These are phyloP conservation scores for Sebastes matsubarae DNA, from an alignment of 2,797 vertebrate species.

Conservation along the genomic window DNA sequence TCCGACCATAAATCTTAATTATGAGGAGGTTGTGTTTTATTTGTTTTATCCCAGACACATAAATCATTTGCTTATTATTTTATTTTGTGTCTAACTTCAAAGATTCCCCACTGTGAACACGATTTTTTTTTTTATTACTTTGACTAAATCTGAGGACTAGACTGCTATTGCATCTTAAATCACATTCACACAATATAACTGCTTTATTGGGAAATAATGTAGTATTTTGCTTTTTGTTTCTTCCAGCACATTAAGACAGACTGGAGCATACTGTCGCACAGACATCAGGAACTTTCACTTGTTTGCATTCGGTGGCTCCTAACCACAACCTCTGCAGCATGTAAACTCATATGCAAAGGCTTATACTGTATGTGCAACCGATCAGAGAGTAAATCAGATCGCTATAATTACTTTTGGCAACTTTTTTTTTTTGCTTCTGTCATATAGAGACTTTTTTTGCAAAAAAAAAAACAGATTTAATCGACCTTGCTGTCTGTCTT, in stretches of 20 bases:
- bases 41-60: constrained; percentile 35
- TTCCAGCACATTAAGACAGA: not conserved
- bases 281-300: constrained; percentile 37
- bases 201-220: not conserved
- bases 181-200: not conserved
- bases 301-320: not conserved
- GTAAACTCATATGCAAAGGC: not conserved
- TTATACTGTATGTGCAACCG: not conserved
- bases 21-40: constrained; percentile 1
- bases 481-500: not conserved
- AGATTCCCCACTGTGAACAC: constrained; percentile 6
- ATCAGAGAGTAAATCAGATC: not conserved
- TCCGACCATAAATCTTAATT: constrained; percentile 10
- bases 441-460: not conserved
- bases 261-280: not conserved
- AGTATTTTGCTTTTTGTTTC: not conserved
- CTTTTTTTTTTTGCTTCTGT: not conserved
- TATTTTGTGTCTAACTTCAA: constrained; percentile 20
- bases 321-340: constrained; percentile 30
- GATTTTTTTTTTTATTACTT: constrained; percentile 8
- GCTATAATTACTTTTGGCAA: not conserved
- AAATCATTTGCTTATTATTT: constrained; percentile 28
- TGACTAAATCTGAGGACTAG: not conserved
- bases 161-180: constrained; percentile 6
- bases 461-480: not conserved